Evolutionary conservation across 1,140 invertebrate genomes (phyloP).

Genomic region (Cecropterus lyciades): DNA sequence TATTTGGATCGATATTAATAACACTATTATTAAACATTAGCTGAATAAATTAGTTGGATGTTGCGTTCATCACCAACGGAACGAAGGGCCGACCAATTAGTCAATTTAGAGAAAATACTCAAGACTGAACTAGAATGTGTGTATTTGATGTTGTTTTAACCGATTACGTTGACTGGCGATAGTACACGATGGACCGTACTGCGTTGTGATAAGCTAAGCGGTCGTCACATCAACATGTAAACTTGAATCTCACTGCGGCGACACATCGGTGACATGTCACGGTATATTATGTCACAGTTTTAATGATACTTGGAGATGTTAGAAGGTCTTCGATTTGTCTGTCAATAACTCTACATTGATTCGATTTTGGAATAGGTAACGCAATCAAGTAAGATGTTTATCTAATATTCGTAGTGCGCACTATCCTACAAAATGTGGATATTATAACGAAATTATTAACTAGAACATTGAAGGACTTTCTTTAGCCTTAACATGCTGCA

Average conservation of each 20-base stretch:
- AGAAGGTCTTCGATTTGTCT: neutral
- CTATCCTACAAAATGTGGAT: neutral
- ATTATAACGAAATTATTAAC: neutral
- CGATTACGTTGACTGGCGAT: neutral
- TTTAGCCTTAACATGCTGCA: neutral
- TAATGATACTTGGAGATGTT: neutral
- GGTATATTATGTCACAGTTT: neutral
- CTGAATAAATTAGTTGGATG: conserved; percentile 10
- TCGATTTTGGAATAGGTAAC: neutral
- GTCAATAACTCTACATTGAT: neutral
- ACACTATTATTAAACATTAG: neutral
- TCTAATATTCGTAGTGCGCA: neutral
- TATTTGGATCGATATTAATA: conserved; percentile 18
- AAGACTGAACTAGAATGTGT: conserved; percentile 66
- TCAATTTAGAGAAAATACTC: conserved; percentile 74
- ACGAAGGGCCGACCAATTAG: conserved; percentile 59
- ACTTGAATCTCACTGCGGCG: conserved; percentile 6
- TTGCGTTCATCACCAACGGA: conserved; percentile 22
- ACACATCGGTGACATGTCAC: neutral
- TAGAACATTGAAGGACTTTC: conserved; percentile 7
- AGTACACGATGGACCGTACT: neutral
- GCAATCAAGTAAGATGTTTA: neutral
- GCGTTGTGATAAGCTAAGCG: conserved; percentile 1
- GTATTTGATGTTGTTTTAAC: conserved; percentile 26
- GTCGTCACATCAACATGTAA: neutral